A percentile compares a stretch with the other conserved stretches of the same genome.
Evolutionary conservation across 2,113 vertebrate genomes (phyloP).

Genomic region (Gallinago paraguaiae): DNA sequence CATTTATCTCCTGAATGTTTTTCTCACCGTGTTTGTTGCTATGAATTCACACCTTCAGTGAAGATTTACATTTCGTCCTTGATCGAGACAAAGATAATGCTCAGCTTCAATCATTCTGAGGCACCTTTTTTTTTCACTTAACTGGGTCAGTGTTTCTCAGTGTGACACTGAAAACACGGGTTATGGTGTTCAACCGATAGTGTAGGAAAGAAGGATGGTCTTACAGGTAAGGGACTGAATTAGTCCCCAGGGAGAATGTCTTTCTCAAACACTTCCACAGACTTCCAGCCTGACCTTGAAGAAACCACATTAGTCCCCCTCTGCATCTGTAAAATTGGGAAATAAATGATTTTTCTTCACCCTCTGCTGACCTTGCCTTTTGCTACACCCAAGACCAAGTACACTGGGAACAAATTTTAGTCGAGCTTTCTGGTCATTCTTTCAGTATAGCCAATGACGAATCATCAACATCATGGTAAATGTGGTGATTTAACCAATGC

Average conservation of each 20-base stretch:
- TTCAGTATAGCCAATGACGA: background rate
- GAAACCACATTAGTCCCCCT: background rate
- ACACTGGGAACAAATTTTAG: background rate
- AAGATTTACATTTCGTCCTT: constrained; percentile 69
- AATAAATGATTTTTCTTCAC: background rate
- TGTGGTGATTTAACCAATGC: constrained; percentile 15
- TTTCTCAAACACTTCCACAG: background rate
- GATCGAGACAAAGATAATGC: constrained; percentile 59
- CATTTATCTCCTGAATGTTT: constrained; percentile 69
- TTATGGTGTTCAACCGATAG: background rate
- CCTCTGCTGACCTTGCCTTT: constrained; percentile 7
- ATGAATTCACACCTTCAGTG: constrained; percentile 65
- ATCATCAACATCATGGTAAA: background rate
- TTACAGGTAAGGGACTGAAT: background rate
- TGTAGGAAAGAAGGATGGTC: background rate
- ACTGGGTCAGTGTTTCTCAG: constrained; percentile 20
- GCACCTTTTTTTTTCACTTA: background rate
- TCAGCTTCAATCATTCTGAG: constrained; percentile 45
- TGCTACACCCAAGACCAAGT: background rate
- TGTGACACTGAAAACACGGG: background rate
- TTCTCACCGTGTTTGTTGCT: constrained; percentile 61
- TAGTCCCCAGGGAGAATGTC: background rate
- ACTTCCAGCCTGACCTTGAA: background rate
- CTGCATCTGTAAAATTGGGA: background rate
- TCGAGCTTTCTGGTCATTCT: background rate